Percentiles rank a stretch among this genome's conserved stretches.
phyloP scores from a whole-genome alignment of 2,888 invertebrate species.

The Mactromeris polynyma region DNA sequence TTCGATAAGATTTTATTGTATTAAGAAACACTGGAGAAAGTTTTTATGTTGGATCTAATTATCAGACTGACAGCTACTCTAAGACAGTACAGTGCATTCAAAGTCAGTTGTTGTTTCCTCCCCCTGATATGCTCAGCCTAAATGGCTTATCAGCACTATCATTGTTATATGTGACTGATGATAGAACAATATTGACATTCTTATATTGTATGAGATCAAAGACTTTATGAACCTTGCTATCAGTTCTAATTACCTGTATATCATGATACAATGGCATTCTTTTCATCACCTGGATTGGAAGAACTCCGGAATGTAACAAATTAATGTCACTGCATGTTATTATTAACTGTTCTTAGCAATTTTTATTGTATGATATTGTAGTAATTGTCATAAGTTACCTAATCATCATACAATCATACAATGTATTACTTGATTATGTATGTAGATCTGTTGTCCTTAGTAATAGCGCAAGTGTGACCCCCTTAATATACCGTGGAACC shows the following conservation, averaged over 20 bases:
- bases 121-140: neutral
- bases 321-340: neutral
- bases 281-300: neutral
- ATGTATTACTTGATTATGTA: too few species aligned
- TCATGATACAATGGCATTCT: neutral
- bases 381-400: too few species aligned
- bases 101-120: neutral
- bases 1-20: too few species aligned
- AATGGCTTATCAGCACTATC: slow-evolving; percentile 1
- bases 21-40: too few species aligned
- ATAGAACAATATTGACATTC: neutral
- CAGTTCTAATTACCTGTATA: neutral
- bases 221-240: neutral
- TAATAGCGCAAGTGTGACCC: too few species aligned
- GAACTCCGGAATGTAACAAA: neutral
- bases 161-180: neutral
- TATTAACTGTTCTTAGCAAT: neutral
- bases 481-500: too few species aligned
- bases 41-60: neutral
- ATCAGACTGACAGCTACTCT: neutral
- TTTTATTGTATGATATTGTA: neutral
- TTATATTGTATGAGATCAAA: slow-evolving; percentile 6
- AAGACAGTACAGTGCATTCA: neutral
- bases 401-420: too few species aligned
- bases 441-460: too few species aligned